These are phyloP conservation scores for Lutjanus erythropterus DNA, from an alignment of 2,113 vertebrate genomes.

Conservation along the genomic window DNA sequence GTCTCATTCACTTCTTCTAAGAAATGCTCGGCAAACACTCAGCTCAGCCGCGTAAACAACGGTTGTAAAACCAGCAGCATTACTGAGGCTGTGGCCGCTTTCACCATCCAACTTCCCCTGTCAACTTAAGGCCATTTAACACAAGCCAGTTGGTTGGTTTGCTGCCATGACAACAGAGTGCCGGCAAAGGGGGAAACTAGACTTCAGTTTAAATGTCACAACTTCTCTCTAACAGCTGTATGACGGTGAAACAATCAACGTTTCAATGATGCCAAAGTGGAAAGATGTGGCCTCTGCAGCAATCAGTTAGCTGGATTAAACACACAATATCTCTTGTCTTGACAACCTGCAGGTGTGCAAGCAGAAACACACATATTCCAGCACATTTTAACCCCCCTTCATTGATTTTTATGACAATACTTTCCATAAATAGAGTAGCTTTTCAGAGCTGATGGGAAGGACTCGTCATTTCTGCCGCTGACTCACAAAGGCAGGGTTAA, in stretches of 20 bases:
- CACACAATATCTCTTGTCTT: constrained; percentile 18
- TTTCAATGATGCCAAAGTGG: constrained; percentile 25
- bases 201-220: constrained; percentile 62
- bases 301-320: constrained; percentile 20
- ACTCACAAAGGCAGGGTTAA: constrained; percentile 55
- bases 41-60: constrained; percentile 14
- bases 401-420: constrained; percentile 42
- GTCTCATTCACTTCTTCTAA: neutral
- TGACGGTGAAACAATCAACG: constrained; percentile 42
- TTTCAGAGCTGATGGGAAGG: constrained; percentile 21
- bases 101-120: constrained; percentile 31
- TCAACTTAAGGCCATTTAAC: constrained; percentile 52
- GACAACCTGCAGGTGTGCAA: constrained; percentile 16
- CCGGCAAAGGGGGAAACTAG: constrained; percentile 17
- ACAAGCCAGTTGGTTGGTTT: constrained; percentile 29
- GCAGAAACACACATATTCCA: neutral
- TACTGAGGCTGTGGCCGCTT: constrained; percentile 10
- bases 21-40: constrained; percentile 3
- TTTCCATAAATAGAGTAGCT: constrained; percentile 39
- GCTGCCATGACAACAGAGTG: constrained; percentile 68
- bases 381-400: neutral
- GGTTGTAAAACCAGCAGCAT: constrained; percentile 14
- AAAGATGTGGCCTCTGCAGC: constrained; percentile 7
- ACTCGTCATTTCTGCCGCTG: constrained; percentile 18
- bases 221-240: constrained; percentile 53